Evolutionary conservation across 2,888 invertebrate species (phyloP), one percentile per base, ranked within the genome.

Genomic region (Ormyrus labotus): DNA sequence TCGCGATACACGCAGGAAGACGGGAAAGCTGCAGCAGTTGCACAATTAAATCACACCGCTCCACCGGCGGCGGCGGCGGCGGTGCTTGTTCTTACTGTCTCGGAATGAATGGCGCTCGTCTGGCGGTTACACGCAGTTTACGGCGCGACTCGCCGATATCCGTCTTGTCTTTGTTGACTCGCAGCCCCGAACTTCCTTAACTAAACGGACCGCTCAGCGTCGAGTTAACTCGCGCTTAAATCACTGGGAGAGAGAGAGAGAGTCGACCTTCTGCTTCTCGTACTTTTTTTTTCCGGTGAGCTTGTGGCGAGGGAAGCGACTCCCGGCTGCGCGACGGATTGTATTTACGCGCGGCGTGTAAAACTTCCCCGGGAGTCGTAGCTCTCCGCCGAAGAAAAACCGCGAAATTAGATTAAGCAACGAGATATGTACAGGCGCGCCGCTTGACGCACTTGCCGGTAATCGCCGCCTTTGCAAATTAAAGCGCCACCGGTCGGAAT

Each of bases 81-180:
- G 65, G 19, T 19, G 34, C 34, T 34, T 34, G 13, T 63, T 76
- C 65, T 72, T 67, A 67, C 80, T 68, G 67, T 68, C 70, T 65
- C 48, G 73, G 65, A 81, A 81, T 73, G 78, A 78, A 81, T 81
- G 78, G 78, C 78, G 70, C 74, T 70, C 70, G 80, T 80, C 80
- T 80, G 65, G 81, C 75, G 78, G 81, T 81, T 81, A 67, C 81
- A 81, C 81, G 75, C 81, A 81, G 78, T 81, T 81, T 81, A 78
- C 74, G 78, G 75, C 67, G 10, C 65, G 71, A 74, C 50, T 78
- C 78, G 75, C 74, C 75, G 81, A 81, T 81, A 81, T 81, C 67
- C 81, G 75, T 81, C 81, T 78, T 81, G 81, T 77, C 81, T 71
- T 71, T 77, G 76, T 80, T 80, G 76, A 77, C 77, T 81, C 77